Evolutionary conservation across 2,113 vertebrate genomes (phyloP), one percentile per base, ranked within the genome.

Genomic region (Brachyhypopomus occidentalis): DNA sequence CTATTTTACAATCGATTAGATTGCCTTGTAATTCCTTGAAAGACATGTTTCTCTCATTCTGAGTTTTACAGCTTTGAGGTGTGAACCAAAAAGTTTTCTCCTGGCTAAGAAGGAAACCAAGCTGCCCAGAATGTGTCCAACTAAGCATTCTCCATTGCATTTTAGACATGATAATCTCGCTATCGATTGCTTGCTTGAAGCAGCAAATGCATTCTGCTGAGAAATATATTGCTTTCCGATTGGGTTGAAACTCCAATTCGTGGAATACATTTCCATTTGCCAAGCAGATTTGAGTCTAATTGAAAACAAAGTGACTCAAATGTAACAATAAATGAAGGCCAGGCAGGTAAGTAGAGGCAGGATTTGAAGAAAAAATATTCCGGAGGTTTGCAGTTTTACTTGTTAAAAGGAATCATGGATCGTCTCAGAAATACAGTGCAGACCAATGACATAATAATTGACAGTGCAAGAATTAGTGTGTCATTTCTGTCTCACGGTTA

Each of bases 261-360:
- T 66, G 72, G 23, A 86, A 77, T 62, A 45, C 82, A 76, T 85
- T 85, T 88, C 84, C 63, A 85, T 87, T 88, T 86, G 77, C 78
- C 72, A n/a, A 52, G 58, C 70, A 86, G 75, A 85, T 85, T 79
- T 83, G 41, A 30, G 73, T 82, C 69, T 62, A 77, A 59, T 66
- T 83, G 81, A 70, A 60, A 64, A 67, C 79, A 84, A 87, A 75
- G 59, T 23, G 81, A 85, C 75, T 45, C 52, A 78, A 85, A 88
- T 77, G 48, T 23, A 80, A 20, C 78, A 4, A 27, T 9, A 80
- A 80, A 85, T 78, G 73, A 45, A 38, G 69, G 9, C 14, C 23
- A 60, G 56, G 25, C 12, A 72, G 22, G 58, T 59, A 69, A 79
- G 34, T 20, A 62, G 75, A 34, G 22, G n/a, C 36, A 79, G 27